Base-by-base conservation (phyloP, 1,140 invertebrate species). In the Anoplolepis gracilipes region DNA sequence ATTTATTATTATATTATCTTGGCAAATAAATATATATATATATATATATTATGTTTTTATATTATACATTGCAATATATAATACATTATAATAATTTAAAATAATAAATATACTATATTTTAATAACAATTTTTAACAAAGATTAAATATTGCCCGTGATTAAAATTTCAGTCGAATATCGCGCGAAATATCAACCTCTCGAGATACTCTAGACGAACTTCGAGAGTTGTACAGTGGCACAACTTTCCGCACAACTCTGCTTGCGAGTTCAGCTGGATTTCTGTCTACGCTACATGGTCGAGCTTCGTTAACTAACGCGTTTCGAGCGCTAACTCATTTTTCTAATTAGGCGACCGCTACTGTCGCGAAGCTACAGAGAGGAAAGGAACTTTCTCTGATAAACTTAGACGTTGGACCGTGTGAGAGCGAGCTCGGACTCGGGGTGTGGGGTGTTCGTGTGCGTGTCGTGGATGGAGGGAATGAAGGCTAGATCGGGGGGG, bases 321-420 rank as follows among this genome's bases (percentile, higher is more conserved):
- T 84, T 86, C 65, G 77, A 78, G 87, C 39, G 90, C 86, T 94
- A 94, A 94, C 94, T 94, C 93, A 92, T 94, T 94, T 94, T 94
- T 94, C 92, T 94, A 94, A 94, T 94, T 94, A 94, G 91, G 86
- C 77, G 77, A 69, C 69, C 89, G 91, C 90, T 92, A 92, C 90
- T 90, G 90, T 91, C 90, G 86, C 86, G 78, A 30, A 86, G 33
- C 19, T 36, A 65, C 57, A 49, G 64, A 65, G 85, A 79, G 55
- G 77, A 86, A 92, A 81, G 77, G 46, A 85, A 87, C 81, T 88
- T 86, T 87, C 76, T 84, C 85, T 92, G 92, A 94, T 92, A 91
- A 92, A 94, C 92, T 94, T 92, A 91, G 92, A 90, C 85, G 92
- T 88, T 85, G 90, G 79, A 92, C 90, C 46, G 91, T 91, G 92